Evolutionary conservation across 92 coral and sea anemone species (phyloP).

Genomic region (Phenganax subtilis): DNA sequence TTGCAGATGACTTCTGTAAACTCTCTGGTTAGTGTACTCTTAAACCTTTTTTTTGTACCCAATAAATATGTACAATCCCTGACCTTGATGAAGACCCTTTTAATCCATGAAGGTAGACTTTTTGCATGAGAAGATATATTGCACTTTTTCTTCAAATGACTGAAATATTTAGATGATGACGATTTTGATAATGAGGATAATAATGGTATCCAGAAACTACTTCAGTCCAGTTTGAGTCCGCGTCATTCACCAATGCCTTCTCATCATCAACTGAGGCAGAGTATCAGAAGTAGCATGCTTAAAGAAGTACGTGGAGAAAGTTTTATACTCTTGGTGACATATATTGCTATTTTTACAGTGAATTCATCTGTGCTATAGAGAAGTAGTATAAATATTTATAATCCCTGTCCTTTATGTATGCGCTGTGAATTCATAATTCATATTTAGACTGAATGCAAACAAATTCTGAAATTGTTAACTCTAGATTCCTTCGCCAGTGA

Average conservation of each 20-base stretch:
- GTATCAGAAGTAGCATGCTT: slow-evolving; percentile 79
- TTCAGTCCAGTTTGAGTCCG: slow-evolving; percentile 70
- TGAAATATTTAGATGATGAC: neutral
- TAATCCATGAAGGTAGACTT: neutral
- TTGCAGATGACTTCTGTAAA: slow-evolving; percentile 75
- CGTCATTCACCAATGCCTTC: slow-evolving; percentile 70
- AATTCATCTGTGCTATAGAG: no score
- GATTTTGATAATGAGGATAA: slow-evolving; percentile 49
- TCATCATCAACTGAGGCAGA: slow-evolving; percentile 71
- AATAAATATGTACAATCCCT: neutral
- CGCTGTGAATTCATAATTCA: no score
- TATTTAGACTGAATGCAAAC: no score
- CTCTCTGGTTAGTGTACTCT: slow-evolving; percentile 68
- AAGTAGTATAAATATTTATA: no score
- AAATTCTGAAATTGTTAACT: neutral
- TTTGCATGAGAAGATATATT: neutral
- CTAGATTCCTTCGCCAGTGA: slow-evolving; percentile 80
- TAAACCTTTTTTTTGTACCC: neutral
- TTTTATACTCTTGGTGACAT: no score
- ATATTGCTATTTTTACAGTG: no score
- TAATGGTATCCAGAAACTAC: slow-evolving; percentile 66
- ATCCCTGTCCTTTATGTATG: no score
- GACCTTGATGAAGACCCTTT: neutral
- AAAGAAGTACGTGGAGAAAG: slow-evolving; percentile 65
- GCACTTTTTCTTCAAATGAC: neutral